These are phyloP conservation scores for Ammospiza nelsoni DNA, from an alignment of 2,113 vertebrate genomes.

Conservation along the genomic window DNA sequence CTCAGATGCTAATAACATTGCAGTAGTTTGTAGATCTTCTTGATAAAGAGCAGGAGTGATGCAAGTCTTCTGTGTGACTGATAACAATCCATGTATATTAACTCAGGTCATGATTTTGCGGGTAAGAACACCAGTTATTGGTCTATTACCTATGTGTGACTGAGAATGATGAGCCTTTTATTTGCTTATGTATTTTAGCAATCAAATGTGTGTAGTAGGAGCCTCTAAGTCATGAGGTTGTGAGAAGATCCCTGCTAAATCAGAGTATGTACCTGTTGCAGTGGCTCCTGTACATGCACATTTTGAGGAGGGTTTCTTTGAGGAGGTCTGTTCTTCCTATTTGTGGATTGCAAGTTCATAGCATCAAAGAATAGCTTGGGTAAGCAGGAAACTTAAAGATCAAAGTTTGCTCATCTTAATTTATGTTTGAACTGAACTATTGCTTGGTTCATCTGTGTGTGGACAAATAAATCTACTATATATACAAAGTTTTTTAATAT, in stretches of 20 bases:
- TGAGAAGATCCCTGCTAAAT: neutral
- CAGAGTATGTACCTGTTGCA: neutral
- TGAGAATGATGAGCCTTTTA: neutral
- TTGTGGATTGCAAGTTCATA: neutral
- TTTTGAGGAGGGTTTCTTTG: neutral
- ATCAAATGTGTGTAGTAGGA: neutral
- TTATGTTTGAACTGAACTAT: neutral
- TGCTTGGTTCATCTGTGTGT: neutral
- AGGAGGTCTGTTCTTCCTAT: neutral
- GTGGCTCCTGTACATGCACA: neutral
- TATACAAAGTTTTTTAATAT: neutral
- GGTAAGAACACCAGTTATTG: neutral
- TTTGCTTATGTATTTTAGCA: neutral
- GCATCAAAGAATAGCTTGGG: neutral
- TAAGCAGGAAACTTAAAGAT: neutral
- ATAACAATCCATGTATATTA: neutral
- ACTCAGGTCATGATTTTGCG: neutral
- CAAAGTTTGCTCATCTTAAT: neutral
- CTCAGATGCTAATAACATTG: neutral
- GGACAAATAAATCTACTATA: neutral
- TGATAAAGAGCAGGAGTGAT: neutral
- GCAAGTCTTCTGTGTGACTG: neutral
- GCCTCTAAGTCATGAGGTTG: neutral
- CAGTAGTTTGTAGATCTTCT: neutral
- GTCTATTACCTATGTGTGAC: neutral